These are phyloP conservation scores for Euclidia mi DNA, from an alignment of 2,888 invertebrate species.

Conservation along the genomic window DNA sequence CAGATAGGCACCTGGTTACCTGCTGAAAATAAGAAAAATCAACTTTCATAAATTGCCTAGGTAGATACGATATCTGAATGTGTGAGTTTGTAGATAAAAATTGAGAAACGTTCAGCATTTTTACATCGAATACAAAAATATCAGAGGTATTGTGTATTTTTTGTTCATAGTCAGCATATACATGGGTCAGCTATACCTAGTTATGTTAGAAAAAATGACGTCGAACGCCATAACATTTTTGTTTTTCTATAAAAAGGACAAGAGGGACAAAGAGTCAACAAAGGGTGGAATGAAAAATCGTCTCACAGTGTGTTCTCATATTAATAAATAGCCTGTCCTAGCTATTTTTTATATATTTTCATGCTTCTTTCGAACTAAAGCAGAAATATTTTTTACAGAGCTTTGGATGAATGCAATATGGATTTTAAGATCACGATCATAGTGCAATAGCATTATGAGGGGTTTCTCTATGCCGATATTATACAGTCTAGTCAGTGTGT, in stretches of 20 bases:
- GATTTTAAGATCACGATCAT: constrained; percentile 3
- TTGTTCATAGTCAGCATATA: constrained; percentile 24
- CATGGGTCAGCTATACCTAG: constrained; percentile 1
- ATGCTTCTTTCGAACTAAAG: not conserved
- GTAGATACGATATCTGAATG: constrained; percentile 33
- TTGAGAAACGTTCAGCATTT: constrained; percentile 43
- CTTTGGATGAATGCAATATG: not conserved
- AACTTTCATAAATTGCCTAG: constrained; percentile 39
- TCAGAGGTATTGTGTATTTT: constrained; percentile 23
- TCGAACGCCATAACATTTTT: constrained; percentile 22
- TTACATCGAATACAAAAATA: constrained; percentile 34
- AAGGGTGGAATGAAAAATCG: constrained; percentile 16
- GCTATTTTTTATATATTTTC: constrained; percentile 10
- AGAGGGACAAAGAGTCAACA: constrained; percentile 19
- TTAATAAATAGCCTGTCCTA: constrained; percentile 10
- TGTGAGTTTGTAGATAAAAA: constrained; percentile 37
- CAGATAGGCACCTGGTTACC: constrained; percentile 28
- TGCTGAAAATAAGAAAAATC: constrained; percentile 38
- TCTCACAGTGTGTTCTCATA: constrained; percentile 8
- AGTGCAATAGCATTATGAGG: not conserved
- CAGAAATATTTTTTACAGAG: not conserved
- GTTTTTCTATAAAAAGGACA: constrained; percentile 22
- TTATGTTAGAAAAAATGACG: constrained; percentile 19
- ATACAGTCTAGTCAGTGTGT: constrained; percentile 2
- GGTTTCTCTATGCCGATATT: not conserved